Base-by-base conservation (phyloP, 1,140 invertebrate genomes). In the Listronotus oregonensis region DNA sequence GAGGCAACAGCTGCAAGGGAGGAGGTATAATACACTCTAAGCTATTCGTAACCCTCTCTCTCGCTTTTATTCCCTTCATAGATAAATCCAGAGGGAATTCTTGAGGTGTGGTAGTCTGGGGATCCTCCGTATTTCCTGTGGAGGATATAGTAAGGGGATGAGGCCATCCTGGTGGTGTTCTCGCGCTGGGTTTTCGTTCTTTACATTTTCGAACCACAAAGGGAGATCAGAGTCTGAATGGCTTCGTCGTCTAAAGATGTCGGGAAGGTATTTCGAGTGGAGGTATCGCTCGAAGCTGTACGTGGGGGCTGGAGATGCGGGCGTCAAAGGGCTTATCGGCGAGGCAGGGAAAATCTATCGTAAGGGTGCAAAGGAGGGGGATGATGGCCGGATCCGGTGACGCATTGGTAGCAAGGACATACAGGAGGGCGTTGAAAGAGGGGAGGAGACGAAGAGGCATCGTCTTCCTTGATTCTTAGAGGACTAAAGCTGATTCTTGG, bases 31-130 rank as follows among this genome's bases (percentile, higher is more conserved):
- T 57, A 54, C 65, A 71, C 32, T 77, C 76, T 54, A 73, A 71
- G 10, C 47, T 66, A 12, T 27, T 31, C 6, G 51, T 21, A 1
- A 69, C 58, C 34, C 56, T 66, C 31, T 66, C 31, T 37, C 60
- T 46, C 54, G 69, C 59, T 60, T 72, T 71, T 0, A 79, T 64
- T 37, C 82, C 83, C 71, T 90, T 91, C 77, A 94, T 84, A 1
- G 92, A 94, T 4, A 96, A 80, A 78, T 96, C 94, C 18, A 96
- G 78, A 0, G 94, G 94, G 11, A 85, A 91, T 56, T 96, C 93
- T 77, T 95, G 92, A 0, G 88, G 81, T 31, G 84, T 82, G 44
- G 79, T 75, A 61, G 80, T 57, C 9, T 78, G 21, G 21, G 9
- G 73, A 70, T n/a, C 75, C 69, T 18, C 76, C 56, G 6, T 74